phyloP scores from a whole-genome alignment of 1,140 invertebrate genomes.

The Brachionus sp. region DNA sequence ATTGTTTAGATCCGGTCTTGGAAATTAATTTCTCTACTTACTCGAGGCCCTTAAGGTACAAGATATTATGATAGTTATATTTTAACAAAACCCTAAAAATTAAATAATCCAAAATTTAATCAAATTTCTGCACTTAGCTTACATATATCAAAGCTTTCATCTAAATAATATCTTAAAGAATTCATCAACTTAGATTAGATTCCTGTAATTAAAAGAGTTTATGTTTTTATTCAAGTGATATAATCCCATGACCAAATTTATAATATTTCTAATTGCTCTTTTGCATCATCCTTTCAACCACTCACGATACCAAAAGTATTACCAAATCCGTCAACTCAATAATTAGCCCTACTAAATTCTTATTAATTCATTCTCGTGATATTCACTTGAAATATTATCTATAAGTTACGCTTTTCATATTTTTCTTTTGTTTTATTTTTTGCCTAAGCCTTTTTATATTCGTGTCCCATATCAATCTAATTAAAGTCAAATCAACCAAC shows the following conservation, averaged over 20 bases:
- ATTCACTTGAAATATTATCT: conserved; percentile 17
- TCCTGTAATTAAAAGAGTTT: not conserved
- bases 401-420: conserved; percentile 15
- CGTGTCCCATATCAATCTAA: conserved; percentile 37
- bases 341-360: not conserved
- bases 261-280: not conserved
- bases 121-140: conserved; percentile 11
- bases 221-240: not conserved
- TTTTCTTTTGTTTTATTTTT: not conserved
- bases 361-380: conserved; percentile 29
- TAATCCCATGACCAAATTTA: not conserved
- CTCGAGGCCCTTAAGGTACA: not conserved
- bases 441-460: conserved; percentile 6
- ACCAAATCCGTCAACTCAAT: not conserved
- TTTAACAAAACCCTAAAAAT: not conserved
- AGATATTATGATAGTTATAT: not conserved
- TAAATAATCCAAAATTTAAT: not conserved
- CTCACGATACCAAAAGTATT: not conserved
- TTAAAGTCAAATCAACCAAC: conserved; percentile 24
- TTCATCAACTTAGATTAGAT: not conserved
- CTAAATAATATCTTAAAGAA: not conserved
- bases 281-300: not conserved
- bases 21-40: not conserved
- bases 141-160: not conserved
- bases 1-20: not conserved